Evolutionary conservation across 2,113 vertebrate genomes (phyloP), one percentile per base, ranked within the genome.

Genomic region (Lanius ludovicianus): DNA sequence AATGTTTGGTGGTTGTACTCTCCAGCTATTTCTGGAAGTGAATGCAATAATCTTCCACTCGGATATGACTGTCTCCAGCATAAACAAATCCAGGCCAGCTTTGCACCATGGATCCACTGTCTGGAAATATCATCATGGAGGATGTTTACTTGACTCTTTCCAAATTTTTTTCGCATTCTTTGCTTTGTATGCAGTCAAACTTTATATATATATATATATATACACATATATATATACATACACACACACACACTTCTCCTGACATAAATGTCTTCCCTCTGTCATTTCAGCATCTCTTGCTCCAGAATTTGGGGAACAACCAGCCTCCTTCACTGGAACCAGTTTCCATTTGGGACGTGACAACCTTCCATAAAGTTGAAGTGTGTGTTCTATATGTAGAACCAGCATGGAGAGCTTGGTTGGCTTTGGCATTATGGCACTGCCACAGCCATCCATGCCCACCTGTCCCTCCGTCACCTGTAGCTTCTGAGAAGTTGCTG

Each of bases 1-100:
- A 2, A 10, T 77, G 64, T 70, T 90, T 86, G 74, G 73, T 70
- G 47, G 4, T 67, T 95, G 86, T 81, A 73, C 63, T 86, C 84
- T 90, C 42, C 23, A 49, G 86, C 93, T 95, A 86, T 95, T 96
- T 95, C 94, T 96, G 93, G 95, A 90, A 90, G 76, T 13, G 64
- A 81, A 81, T 71, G 93, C 68, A 95, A 68, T 89, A 67, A 92
- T 74, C 62, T 37, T 77, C 76, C 41, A 81, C 86, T 88, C 90
- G 81, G 93, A 95, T 97, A 53, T 78, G 91, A 92, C 79, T 70
- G 76, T 86, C 82, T 95, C 96, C 96, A 97, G 93, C 83, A 84
- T 81, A 97, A 97, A 96, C 91, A 97, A 96, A 89, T 49, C 47
- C 80, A 81, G 68, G 84, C 83, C 76, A 83, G 71, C 83, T 70